Evolutionary conservation across 1,140 invertebrate genomes (phyloP).

Genomic region (Drosophila burlai): DNA sequence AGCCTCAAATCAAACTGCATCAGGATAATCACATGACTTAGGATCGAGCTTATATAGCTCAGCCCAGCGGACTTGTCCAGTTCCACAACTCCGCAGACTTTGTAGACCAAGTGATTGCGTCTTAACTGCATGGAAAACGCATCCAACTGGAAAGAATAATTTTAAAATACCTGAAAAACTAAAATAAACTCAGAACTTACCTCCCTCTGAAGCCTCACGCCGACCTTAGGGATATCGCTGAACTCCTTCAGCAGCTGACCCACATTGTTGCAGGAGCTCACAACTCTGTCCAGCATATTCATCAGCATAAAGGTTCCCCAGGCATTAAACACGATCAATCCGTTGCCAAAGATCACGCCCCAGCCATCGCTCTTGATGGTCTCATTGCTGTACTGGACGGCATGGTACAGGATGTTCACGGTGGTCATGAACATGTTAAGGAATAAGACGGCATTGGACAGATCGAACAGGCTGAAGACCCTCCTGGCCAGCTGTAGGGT

Average conservation of each 20-base stretch:
- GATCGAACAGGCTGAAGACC: constrained; percentile 39
- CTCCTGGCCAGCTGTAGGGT: constrained; percentile 36
- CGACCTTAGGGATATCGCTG: constrained; percentile 24
- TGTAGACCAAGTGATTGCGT: constrained; percentile 46
- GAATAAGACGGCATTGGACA: constrained; percentile 43
- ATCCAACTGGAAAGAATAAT: constrained; percentile 39
- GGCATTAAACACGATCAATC: constrained; percentile 22
- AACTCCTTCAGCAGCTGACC: constrained; percentile 38
- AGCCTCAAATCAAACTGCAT: constrained; percentile 68
- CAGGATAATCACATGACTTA: constrained; percentile 58
- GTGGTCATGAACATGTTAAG: constrained; percentile 47
- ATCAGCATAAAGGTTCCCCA: constrained; percentile 28
- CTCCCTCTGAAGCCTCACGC: constrained; percentile 27
- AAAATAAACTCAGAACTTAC: constrained; percentile 1
- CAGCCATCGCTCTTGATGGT: constrained; percentile 30
- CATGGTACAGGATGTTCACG: constrained; percentile 62
- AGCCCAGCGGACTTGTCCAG: constrained; percentile 55
- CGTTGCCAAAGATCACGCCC: constrained; percentile 29
- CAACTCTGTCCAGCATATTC: constrained; percentile 47
- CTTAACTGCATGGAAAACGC: constrained; percentile 35
- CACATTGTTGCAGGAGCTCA: constrained; percentile 51
- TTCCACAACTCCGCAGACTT: constrained; percentile 43
- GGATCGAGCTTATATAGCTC: constrained; percentile 40
- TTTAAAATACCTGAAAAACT: neutral
- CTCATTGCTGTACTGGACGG: constrained; percentile 56